Percentiles rank a stretch among this genome's conserved stretches.
phyloP scores from a whole-genome alignment of 2,888 invertebrate genomes.

The Catocala fraxini region DNA sequence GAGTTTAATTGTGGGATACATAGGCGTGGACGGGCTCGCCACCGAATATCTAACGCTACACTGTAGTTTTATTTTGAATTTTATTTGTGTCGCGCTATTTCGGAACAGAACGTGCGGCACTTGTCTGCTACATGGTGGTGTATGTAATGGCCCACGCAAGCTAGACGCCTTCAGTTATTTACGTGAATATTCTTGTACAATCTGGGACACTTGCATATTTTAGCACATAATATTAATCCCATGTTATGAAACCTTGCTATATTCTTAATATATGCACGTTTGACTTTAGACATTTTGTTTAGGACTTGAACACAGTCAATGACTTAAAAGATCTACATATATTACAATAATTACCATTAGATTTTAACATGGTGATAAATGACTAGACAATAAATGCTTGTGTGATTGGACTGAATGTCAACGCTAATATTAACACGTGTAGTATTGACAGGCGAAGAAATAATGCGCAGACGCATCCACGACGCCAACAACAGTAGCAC shows the following conservation, averaged over 20 bases:
- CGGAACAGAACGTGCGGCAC: slow-evolving; percentile 81
- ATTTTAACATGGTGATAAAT: slow-evolving; percentile 15
- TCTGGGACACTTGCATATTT: slow-evolving; percentile 12
- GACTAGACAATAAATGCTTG: slow-evolving; percentile 33
- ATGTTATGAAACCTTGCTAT: too few species aligned
- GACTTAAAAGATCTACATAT: background rate
- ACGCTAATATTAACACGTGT: slow-evolving; percentile 57
- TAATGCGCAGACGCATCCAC: slow-evolving; percentile 56
- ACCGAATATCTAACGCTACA: slow-evolving; percentile 81
- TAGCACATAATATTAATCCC: too few species aligned
- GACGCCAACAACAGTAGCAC: slow-evolving; percentile 67
- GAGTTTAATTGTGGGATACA: slow-evolving; percentile 69
- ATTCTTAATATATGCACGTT: too few species aligned
- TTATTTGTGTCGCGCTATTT: slow-evolving; percentile 88
- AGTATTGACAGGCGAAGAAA: slow-evolving; percentile 64
- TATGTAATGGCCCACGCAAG: slow-evolving; percentile 74
- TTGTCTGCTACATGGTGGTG: slow-evolving; percentile 79
- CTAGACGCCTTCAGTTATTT: slow-evolving; percentile 62
- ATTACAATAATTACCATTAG: slow-evolving; percentile 10
- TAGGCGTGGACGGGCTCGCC: slow-evolving; percentile 65
- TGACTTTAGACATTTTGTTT: too few species aligned
- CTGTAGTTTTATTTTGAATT: slow-evolving; percentile 85
- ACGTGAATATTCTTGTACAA: slow-evolving; percentile 51
- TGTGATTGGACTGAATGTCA: slow-evolving; percentile 32
- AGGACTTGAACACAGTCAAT: too few species aligned